phyloP scores from a whole-genome alignment of 2,888 invertebrate species.

The Apocheima hispidaria region DNA sequence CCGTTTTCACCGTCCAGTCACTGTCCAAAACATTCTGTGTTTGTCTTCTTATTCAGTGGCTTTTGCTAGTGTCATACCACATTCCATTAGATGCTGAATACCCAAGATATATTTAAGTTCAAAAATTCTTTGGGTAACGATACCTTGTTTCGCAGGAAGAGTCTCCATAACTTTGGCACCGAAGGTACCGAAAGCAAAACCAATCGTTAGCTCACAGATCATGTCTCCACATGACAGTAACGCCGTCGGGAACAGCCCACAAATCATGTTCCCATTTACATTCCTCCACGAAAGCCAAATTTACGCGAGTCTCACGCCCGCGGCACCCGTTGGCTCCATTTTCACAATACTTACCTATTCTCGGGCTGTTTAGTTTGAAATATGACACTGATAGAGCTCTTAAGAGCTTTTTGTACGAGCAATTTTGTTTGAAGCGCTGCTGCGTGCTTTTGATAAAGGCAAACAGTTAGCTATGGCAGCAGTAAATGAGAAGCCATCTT shows the following conservation, averaged over 20 bases:
- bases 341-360: constrained; percentile 33
- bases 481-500: constrained; percentile 8
- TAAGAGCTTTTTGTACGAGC: constrained; percentile 25
- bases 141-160: not conserved
- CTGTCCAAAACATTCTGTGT: no score
- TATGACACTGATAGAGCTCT: constrained; percentile 25
- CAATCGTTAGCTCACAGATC: constrained; percentile 2
- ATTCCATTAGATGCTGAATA: no score
- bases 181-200: not conserved
- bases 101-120: no score
- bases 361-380: constrained; percentile 31
- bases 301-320: constrained; percentile 12
- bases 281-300: constrained; percentile 28
- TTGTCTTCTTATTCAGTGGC: no score
- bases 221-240: constrained; percentile 7
- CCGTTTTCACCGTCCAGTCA: no score
- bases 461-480: constrained; percentile 6
- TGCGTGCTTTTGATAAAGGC: constrained; percentile 14
- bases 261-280: constrained; percentile 28
- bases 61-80: no score
- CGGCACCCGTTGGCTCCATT: constrained; percentile 18
- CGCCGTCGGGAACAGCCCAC: constrained; percentile 15
- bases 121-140: no score
- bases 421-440: constrained; percentile 17
- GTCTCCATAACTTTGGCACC: no score